Evolutionary conservation across 2,113 vertebrate species (phyloP).

Genomic region (Trematocara stigmaticum): DNA sequence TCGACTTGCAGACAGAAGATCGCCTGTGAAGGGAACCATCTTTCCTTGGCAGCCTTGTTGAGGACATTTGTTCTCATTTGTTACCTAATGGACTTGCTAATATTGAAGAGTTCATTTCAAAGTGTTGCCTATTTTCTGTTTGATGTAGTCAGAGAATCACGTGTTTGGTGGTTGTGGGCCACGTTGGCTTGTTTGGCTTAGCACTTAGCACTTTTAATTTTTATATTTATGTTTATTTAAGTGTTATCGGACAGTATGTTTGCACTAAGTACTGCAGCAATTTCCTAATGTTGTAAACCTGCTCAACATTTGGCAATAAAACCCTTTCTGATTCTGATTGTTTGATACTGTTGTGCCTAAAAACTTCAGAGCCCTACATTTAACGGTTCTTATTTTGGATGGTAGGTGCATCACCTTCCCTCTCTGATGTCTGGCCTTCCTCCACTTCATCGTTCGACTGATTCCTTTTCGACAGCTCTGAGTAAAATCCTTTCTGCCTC

Average conservation of each 20-base stretch:
- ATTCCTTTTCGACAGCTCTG: neutral
- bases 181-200: fast-evolving
- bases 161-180: neutral
- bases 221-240: too few species aligned
- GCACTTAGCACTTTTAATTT: too few species aligned
- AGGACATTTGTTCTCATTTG: neutral
- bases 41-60: neutral
- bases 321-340: too few species aligned
- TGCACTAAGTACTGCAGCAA: too few species aligned
- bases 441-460: fast-evolving
- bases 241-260: too few species aligned
- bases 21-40: fast-evolving
- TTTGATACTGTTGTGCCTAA: neutral
- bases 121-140: neutral
- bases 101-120: neutral
- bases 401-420: neutral
- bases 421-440: neutral
- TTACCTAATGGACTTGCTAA: neutral
- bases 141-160: neutral
- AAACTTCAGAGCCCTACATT: fast-evolving
- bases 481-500: neutral
- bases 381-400: neutral
- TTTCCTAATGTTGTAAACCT: too few species aligned
- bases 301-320: too few species aligned
- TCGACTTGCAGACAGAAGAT: neutral